phyloP scores from a whole-genome alignment of 2,888 invertebrate species.

The Colletes collaris region DNA sequence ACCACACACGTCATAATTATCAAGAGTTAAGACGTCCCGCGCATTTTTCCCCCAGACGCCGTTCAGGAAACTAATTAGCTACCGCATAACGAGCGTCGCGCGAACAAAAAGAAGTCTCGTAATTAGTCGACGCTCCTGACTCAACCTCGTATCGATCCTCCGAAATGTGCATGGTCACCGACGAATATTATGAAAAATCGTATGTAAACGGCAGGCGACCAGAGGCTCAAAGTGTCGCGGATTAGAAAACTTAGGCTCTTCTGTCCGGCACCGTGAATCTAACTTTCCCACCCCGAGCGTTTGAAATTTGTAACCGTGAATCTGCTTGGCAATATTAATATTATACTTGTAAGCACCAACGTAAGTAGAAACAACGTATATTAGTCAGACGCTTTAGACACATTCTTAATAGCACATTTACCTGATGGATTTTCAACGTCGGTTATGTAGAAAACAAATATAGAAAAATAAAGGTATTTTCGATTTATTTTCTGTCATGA shows the following conservation, averaged over 20 bases:
- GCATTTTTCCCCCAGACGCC: constrained; percentile 32
- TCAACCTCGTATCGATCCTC: constrained; percentile 48
- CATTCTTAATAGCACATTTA: no score
- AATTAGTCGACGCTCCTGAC: constrained; percentile 54
- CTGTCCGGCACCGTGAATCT: no score
- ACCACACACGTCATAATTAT: constrained; percentile 49
- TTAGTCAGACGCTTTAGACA: no score
- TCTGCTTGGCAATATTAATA: no score
- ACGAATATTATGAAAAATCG: constrained; percentile 3
- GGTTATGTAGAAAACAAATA: no score
- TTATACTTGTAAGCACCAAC: no score
- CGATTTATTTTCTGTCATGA: no score
- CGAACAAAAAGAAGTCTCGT: constrained; percentile 56
- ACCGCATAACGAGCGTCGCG: constrained; percentile 57
- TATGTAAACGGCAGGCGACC: neutral
- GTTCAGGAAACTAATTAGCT: constrained; percentile 66
- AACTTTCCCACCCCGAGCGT: no score
- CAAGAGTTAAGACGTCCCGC: constrained; percentile 52
- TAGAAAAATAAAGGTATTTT: no score
- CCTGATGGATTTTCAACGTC: no score
- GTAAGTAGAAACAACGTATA: no score
- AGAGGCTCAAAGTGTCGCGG: neutral
- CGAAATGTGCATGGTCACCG: constrained; percentile 29
- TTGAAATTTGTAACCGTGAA: no score
- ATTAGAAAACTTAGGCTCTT: neutral